Evolutionary conservation across 2,113 vertebrate species (phyloP).

Genomic region (Clarias batrachus): DNA sequence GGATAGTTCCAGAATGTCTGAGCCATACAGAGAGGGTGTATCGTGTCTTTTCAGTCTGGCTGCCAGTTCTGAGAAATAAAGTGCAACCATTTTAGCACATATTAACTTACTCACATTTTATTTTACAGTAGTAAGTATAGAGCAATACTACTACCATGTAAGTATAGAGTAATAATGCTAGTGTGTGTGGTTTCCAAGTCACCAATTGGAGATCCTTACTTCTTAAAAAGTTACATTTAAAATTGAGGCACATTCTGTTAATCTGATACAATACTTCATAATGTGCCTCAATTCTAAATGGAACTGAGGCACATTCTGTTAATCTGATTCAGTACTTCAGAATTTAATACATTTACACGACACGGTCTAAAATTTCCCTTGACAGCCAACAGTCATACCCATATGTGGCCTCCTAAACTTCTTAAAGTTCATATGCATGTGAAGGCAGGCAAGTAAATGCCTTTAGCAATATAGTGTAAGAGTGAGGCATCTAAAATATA

Average conservation of each 20-base stretch:
- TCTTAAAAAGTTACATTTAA: neutral
- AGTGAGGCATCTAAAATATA: too few relatives aligned
- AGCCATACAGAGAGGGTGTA: slow-evolving; percentile 82
- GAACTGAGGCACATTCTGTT: too few relatives aligned
- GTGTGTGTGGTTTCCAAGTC: neutral
- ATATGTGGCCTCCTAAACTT: neutral
- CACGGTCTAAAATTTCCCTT: neutral
- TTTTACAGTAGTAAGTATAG: neutral
- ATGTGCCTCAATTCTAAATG: neutral
- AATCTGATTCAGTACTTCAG: neutral
- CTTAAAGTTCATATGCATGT: too few relatives aligned
- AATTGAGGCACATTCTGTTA: neutral
- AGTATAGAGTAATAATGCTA: neutral
- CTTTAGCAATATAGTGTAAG: too few relatives aligned
- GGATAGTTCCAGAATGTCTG: slow-evolving; percentile 72
- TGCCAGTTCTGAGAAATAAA: slow-evolving; percentile 65
- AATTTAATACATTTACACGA: neutral
- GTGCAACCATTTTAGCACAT: neutral
- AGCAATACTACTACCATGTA: neutral
- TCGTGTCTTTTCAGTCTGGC: slow-evolving; percentile 71
- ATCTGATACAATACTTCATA: neutral
- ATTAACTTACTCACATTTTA: too few relatives aligned
- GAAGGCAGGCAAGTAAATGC: too few relatives aligned
- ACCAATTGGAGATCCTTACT: neutral
- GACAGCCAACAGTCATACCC: neutral